phyloP scores from a whole-genome alignment of 2,888 invertebrate genomes.

The Neocrepidodera transversa region DNA sequence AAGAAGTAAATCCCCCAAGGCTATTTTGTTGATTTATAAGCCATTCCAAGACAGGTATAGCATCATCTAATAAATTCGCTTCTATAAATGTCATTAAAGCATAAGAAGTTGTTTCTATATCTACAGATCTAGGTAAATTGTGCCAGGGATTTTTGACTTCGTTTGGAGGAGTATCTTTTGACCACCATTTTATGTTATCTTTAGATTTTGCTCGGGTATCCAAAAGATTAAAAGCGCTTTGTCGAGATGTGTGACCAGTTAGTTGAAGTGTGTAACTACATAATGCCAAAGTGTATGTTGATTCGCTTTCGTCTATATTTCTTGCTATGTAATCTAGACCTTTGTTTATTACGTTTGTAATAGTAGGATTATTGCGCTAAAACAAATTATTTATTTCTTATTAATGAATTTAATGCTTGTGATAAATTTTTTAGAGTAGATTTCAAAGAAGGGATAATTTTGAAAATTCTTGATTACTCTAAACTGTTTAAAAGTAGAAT shows the following conservation, averaged over 20 bases:
- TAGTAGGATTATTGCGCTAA: constrained; percentile 32
- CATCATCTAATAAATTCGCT: constrained; percentile 60
- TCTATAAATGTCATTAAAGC: constrained; percentile 76
- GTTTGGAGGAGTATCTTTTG: constrained; percentile 62
- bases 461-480: no score
- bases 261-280: constrained; percentile 78
- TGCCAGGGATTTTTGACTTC: constrained; percentile 73
- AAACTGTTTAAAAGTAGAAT: no score
- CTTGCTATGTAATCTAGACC: constrained; percentile 78
- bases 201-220: constrained; percentile 63
- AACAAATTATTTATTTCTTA: no score
- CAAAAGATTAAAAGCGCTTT: constrained; percentile 69
- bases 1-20: constrained; percentile 75
- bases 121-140: constrained; percentile 71
- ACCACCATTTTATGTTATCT: constrained; percentile 88
- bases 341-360: constrained; percentile 73
- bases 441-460: no score
- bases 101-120: constrained; percentile 90
- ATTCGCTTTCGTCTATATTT: constrained; percentile 70
- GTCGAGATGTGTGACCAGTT: constrained; percentile 75
- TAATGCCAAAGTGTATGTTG: constrained; percentile 79
- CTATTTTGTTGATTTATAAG: constrained; percentile 73
- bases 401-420: no score
- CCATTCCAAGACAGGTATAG: constrained; percentile 76
- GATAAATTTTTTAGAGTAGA: no score